Percentiles rank a stretch among this genome's conserved stretches.
phyloP scores from a whole-genome alignment of 2,888 invertebrate genomes.

The Tetanocera ferruginea region DNA sequence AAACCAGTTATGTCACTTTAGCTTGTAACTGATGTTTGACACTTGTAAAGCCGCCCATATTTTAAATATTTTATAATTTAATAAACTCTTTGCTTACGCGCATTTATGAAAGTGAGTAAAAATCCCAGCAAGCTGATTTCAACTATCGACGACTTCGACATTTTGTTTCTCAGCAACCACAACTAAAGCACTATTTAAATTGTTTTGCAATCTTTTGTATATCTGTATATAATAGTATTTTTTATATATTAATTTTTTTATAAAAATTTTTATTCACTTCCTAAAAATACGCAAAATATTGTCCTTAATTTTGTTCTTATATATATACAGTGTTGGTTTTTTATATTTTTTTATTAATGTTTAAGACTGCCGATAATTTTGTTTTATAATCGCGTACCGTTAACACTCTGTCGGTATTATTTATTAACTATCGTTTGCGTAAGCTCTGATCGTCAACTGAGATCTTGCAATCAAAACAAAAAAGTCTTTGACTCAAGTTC shows the following conservation, averaged over 20 bases:
- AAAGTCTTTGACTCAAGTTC: not conserved
- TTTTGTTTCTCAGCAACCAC: conserved; percentile 6
- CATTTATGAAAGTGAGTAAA: conserved; percentile 24
- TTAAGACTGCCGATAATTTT: not conserved
- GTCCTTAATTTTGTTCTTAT: too few relatives aligned
- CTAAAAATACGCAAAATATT: too few relatives aligned
- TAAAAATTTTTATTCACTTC: not conserved
- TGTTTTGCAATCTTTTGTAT: not conserved
- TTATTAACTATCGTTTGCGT: not conserved
- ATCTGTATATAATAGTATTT: not conserved
- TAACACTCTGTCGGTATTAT: not conserved
- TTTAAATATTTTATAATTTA: not conserved
- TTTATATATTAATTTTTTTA: not conserved
- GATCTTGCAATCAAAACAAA: not conserved
- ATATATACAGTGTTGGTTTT: not conserved
- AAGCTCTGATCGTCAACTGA: conserved; percentile 13
- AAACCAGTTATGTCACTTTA: not conserved
- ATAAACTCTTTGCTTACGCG: conserved; percentile 40
- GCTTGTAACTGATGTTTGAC: too few relatives aligned
- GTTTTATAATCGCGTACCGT: not conserved
- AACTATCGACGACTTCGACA: conserved; percentile 29
- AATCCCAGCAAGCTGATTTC: conserved; percentile 25
- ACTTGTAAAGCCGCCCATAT: too few relatives aligned
- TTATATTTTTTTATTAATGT: not conserved
- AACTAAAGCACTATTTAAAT: not conserved